Percentiles rank a stretch among this genome's conserved stretches.
Conservation (phyloP, 2,797 vertebrate genomes). For the Dipus sagitta region DNA sequence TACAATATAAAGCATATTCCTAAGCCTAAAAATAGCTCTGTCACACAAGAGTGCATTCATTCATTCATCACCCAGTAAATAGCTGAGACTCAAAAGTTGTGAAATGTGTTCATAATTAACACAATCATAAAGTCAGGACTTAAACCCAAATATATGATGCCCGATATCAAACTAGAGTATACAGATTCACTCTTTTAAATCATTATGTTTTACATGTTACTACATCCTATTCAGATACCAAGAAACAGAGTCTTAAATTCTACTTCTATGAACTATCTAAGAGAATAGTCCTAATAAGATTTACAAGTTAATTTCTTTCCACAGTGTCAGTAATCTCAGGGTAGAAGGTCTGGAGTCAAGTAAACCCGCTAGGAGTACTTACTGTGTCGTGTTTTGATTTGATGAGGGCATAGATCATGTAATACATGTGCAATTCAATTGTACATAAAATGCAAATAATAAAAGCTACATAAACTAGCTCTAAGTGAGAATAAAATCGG, state of each 20-base stretch:
- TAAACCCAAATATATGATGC: neutral
- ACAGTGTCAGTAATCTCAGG: neutral
- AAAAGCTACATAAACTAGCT: neutral
- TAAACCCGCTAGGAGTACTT: neutral
- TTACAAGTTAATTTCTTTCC: neutral
- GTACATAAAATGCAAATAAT: neutral
- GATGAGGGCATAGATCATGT: neutral
- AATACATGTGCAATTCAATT: too few species aligned
- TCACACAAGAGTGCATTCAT: neutral
- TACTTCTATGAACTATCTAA: neutral
- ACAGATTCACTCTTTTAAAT: neutral
- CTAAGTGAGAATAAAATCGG: neutral
- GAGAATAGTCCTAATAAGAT: neutral
- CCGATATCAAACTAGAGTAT: neutral
- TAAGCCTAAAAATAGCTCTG: neutral
- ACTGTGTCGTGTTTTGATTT: neutral
- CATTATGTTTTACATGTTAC: neutral
- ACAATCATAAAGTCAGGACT: neutral
- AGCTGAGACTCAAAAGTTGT: neutral
- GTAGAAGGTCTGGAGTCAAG: neutral
- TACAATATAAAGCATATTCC: neutral
- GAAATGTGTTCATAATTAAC: neutral
- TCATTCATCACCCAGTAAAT: neutral
- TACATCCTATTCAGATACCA: neutral
- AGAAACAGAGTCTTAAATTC: neutral